Conservation (phyloP, 2,113 vertebrate genomes). For the Labeo rohita region DNA sequence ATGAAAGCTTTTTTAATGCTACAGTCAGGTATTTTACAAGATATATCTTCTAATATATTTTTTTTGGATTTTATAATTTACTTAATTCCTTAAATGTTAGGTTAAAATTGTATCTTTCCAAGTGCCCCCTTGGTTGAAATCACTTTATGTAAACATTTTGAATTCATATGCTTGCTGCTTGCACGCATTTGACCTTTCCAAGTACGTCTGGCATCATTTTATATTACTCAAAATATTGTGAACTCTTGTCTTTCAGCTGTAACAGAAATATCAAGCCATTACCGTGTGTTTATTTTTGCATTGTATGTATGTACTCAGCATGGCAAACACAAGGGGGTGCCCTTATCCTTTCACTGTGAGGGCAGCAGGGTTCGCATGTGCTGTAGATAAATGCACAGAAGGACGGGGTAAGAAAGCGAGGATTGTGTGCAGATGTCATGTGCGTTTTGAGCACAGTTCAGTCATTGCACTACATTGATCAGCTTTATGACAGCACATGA, state of each 20-base stretch:
- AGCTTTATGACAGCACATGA: slow-evolving; percentile 32
- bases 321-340: slow-evolving; percentile 78
- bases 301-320: slow-evolving; percentile 22
- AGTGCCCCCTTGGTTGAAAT: neutral
- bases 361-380: neutral
- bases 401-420: neutral
- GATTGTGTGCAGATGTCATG: neutral
- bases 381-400: slow-evolving; percentile 14
- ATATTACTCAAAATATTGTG: neutral
- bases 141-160: neutral
- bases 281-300: neutral
- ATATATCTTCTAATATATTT: neutral
- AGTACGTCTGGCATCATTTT: neutral
- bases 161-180: neutral
- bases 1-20: neutral
- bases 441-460: slow-evolving; percentile 3
- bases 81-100: neutral
- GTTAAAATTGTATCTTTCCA: neutral
- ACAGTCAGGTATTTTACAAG: neutral
- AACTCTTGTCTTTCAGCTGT: neutral
- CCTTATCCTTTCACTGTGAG: slow-evolving; percentile 76
- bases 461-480: slow-evolving; percentile 37
- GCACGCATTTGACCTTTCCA: neutral
- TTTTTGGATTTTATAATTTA: neutral
- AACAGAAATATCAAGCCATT: neutral